Base-by-base conservation (phyloP, 2,888 invertebrate species). In the Cosmia pyralina region DNA sequence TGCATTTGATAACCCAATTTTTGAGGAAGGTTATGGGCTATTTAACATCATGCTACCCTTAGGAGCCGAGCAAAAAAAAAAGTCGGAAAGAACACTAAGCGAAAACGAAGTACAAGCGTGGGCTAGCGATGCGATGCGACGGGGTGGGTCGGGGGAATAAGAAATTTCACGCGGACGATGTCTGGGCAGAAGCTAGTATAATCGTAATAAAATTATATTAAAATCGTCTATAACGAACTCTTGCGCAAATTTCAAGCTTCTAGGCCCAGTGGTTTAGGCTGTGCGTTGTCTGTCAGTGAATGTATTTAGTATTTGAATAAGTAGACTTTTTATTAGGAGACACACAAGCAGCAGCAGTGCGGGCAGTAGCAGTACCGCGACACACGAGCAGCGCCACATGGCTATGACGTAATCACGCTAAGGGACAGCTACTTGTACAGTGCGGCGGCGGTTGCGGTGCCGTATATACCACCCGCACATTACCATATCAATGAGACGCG, bases 401-500 rank as follows among this genome's bases (percentile, higher is more conserved):
- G 62, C 34, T 28, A 15, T n/a, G 50, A 22, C 6, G 38, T 11
- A 17, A 38, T 2, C 5, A 55, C 17, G 0, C n/a, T 6, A 28
- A n/a, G 6, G 4, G 15, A 53, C 28, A n/a, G 48, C 19, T 17
- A 48, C 34, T 57, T 60, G 67, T 8, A 41, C 55, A n/a, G 50
- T 3, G 52, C 0, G 19, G 41, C 34, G 58, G 58, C 59, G 58
- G 34, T 58, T 44, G n/a, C 69, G 65, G 11, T 62, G 11, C 62
- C 53, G 66, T 76, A 73, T 82, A 67, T 77, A 75, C 50, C 17
- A 68, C 55, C 52, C 13, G 52, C 48, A 48, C 55, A 79, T 83
- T 83, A 67, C 53, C 83, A 81, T 82, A 41, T 78, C 55, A 81
- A 81, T 59, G 38, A 34, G 52, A 22, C 50, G 34, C 81, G 64